phyloP scores from a whole-genome alignment of 2,888 invertebrate species.

The Erannis defoliaria region DNA sequence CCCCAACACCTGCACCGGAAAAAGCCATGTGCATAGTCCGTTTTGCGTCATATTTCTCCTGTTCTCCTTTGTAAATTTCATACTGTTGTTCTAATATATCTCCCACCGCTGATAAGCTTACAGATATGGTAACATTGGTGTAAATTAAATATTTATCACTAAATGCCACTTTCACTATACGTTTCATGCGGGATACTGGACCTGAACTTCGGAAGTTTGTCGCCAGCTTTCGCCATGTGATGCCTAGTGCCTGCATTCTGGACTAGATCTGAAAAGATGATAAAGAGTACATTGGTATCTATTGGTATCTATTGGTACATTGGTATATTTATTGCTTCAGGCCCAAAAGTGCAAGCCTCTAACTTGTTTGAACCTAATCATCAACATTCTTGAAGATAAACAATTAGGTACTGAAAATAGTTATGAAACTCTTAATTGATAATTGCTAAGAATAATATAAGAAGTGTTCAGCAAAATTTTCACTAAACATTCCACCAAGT shows the following conservation, averaged over 20 bases:
- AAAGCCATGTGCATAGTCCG: conserved; percentile 93
- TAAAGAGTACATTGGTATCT: conserved; percentile 1
- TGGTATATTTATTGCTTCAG: too few relatives aligned
- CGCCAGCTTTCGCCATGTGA: conserved; percentile 70
- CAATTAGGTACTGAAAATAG: too few relatives aligned
- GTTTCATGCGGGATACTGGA: conserved; percentile 56
- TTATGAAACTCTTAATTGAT: too few relatives aligned
- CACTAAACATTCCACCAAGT: too few relatives aligned
- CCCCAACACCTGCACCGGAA: conserved; percentile 93
- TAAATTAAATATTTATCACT: conserved; percentile 90
- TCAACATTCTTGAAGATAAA: too few relatives aligned
- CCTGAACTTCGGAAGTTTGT: conserved; percentile 57
- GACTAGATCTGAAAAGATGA: conserved; percentile 32
- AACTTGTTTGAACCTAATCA: too few relatives aligned
- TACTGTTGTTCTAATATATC: conserved; percentile 94
- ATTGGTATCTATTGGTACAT: too few relatives aligned
- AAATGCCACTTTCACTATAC: conserved; percentile 81
- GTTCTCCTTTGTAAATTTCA: conserved; percentile 89
- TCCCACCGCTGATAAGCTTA: conserved; percentile 91
- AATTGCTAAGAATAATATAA: too few relatives aligned
- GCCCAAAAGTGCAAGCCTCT: too few relatives aligned
- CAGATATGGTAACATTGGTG: conserved; percentile 94
- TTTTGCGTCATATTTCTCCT: conserved; percentile 86
- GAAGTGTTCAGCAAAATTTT: too few relatives aligned
- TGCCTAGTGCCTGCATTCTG: conserved; percentile 56